Conservation (phyloP, 2,113 vertebrate species). For the Phycodurus eques region DNA sequence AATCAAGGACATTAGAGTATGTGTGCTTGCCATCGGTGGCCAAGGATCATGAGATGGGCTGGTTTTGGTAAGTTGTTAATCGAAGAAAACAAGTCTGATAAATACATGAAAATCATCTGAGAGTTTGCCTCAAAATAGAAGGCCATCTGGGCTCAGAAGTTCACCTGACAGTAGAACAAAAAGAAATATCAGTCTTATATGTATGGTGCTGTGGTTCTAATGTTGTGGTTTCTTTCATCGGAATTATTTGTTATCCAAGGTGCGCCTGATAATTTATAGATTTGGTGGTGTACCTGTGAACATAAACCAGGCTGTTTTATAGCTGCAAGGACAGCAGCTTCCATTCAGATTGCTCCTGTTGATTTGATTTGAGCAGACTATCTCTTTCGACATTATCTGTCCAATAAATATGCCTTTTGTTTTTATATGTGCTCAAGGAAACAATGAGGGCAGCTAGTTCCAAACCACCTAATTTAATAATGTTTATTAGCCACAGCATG, state of each 20-base stretch:
- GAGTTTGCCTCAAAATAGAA: slow-evolving; percentile 5
- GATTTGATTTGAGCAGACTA: slow-evolving; percentile 27
- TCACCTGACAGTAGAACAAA: slow-evolving; percentile 5
- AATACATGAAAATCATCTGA: slow-evolving; percentile 20
- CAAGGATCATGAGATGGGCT: not conserved
- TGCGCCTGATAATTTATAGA: slow-evolving; percentile 6
- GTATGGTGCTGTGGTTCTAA: slow-evolving; percentile 1
- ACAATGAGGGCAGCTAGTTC: slow-evolving; percentile 9
- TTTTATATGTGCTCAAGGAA: slow-evolving; percentile 19
- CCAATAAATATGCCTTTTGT: slow-evolving; percentile 15
- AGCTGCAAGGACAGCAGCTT: slow-evolving; percentile 2
- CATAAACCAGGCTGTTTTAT: slow-evolving; percentile 16
- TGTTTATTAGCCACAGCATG: slow-evolving; percentile 26
- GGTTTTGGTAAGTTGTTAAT: slow-evolving; percentile 23
- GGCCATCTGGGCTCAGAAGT: not conserved
- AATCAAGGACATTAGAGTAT: not conserved
- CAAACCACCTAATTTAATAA: slow-evolving; percentile 34
- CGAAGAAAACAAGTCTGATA: slow-evolving; percentile 15
- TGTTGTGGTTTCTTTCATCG: not conserved
- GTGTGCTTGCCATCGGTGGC: not conserved
- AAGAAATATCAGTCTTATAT: not conserved
- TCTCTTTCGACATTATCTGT: slow-evolving; percentile 13
- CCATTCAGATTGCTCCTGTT: slow-evolving; percentile 4
- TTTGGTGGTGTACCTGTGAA: not conserved
- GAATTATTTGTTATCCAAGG: slow-evolving; percentile 12